Conservation (phyloP, 2,797 vertebrate species). For the Danio kyathit region DNA sequence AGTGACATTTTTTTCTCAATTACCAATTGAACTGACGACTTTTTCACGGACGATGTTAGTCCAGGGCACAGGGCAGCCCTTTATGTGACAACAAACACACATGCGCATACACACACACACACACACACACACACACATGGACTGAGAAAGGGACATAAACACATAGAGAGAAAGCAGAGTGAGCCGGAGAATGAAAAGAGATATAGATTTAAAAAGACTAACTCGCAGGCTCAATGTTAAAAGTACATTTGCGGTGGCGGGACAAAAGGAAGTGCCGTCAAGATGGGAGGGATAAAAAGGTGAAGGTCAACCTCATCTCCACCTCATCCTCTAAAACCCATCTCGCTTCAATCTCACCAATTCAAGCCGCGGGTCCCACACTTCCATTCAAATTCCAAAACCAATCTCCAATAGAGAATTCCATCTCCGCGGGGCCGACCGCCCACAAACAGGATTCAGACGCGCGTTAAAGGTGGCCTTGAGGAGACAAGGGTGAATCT, state of each 20-base stretch:
- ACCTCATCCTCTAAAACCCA: constrained; percentile 66
- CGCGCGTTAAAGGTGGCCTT: constrained; percentile 37
- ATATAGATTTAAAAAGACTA: constrained; percentile 66
- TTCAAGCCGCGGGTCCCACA: constrained; percentile 58
- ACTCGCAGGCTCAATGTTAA: constrained; percentile 62
- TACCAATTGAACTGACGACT: constrained; percentile 77
- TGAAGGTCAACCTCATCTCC: constrained; percentile 80
- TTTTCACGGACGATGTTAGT: constrained; percentile 76
- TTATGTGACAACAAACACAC: constrained; percentile 71
- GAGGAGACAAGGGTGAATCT: constrained; percentile 16
- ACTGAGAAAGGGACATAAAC: constrained; percentile 50
- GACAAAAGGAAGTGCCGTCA: constrained; percentile 66
- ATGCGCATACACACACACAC: constrained; percentile 22
- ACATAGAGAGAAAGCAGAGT: constrained; percentile 13
- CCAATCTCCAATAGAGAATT: constrained; percentile 65
- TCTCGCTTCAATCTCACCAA: constrained; percentile 66
- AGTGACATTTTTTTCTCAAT: constrained; percentile 58
- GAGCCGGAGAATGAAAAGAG: constrained; percentile 58
- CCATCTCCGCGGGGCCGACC: constrained; percentile 57
- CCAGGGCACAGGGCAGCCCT: constrained; percentile 76
- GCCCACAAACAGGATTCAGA: constrained; percentile 55
- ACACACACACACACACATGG: constrained; percentile 28
- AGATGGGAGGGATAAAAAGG: constrained; percentile 73
- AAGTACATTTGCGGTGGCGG: constrained; percentile 61
- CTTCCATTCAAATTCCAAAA: constrained; percentile 68